Percentiles rank a stretch among this genome's conserved stretches.
phyloP scores from a whole-genome alignment of 1,140 invertebrate species.

The Drosophila chauvacae region DNA sequence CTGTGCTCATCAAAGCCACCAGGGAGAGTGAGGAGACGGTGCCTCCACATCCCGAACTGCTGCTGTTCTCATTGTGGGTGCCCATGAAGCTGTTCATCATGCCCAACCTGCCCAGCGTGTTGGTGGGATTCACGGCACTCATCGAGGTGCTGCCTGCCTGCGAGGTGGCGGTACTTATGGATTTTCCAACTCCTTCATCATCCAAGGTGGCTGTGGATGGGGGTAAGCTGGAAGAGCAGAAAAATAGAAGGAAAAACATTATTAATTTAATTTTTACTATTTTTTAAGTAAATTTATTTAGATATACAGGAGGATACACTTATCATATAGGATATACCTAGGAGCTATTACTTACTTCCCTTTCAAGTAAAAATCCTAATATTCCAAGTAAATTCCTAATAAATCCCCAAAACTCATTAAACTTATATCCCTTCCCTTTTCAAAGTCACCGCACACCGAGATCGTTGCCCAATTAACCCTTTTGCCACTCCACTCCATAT shows the following conservation, averaged over 20 bases:
- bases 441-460: conserved; percentile 19
- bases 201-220: conserved; percentile 26
- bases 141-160: conserved; percentile 37
- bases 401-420: background rate
- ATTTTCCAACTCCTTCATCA: conserved; percentile 52
- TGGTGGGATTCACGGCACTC: conserved; percentile 25
- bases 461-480: conserved; percentile 68
- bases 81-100: conserved; percentile 56
- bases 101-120: conserved; percentile 31
- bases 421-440: conserved; percentile 20
- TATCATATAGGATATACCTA: too few species aligned
- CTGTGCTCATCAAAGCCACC: conserved; percentile 47
- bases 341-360: too few species aligned
- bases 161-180: conserved; percentile 23
- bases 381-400: background rate
- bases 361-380: too few species aligned
- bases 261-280: background rate
- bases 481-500: conserved; percentile 52
- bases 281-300: too few species aligned
- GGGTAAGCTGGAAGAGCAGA: conserved; percentile 20
- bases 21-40: conserved; percentile 60
- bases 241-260: background rate
- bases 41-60: conserved; percentile 67
- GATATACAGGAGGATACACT: too few species aligned
- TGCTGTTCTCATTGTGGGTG: conserved; percentile 64